These are phyloP conservation scores for Aphis craccivora DNA, from an alignment of 1,140 invertebrate genomes.

Conservation along the genomic window DNA sequence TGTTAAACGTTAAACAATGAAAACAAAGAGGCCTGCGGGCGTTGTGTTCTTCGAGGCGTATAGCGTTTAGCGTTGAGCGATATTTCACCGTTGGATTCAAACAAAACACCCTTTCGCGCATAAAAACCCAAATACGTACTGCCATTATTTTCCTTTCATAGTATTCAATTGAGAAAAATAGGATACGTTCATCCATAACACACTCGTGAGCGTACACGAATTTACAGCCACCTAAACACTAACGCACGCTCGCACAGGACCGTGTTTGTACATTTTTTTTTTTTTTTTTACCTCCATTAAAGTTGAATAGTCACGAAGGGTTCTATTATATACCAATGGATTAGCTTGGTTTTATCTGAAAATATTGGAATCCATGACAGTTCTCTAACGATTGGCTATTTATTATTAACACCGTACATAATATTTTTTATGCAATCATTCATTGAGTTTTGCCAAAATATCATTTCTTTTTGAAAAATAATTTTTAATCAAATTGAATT, in stretches of 20 bases:
- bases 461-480: background rate
- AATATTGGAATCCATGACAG: background rate
- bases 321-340: background rate
- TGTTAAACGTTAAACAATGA: background rate
- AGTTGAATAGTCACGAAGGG: background rate
- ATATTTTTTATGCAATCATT: background rate
- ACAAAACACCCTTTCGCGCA: background rate
- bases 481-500: slow-evolving; percentile 9
- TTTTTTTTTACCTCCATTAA: background rate
- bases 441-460: background rate
- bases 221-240: background rate
- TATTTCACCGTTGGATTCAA: background rate
- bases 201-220: background rate
- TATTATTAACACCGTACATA: background rate
- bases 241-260: background rate
- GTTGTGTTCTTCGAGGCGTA: background rate
- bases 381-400: background rate
- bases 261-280: slow-evolving; percentile 1
- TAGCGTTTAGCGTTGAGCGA: background rate
- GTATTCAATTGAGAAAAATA: slow-evolving; percentile 3
- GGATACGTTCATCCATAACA: background rate
- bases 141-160: background rate
- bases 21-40: background rate
- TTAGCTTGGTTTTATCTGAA: background rate
- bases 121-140: background rate